phyloP scores from a whole-genome alignment of 1,140 invertebrate genomes.

The Drosophila cardini region DNA sequence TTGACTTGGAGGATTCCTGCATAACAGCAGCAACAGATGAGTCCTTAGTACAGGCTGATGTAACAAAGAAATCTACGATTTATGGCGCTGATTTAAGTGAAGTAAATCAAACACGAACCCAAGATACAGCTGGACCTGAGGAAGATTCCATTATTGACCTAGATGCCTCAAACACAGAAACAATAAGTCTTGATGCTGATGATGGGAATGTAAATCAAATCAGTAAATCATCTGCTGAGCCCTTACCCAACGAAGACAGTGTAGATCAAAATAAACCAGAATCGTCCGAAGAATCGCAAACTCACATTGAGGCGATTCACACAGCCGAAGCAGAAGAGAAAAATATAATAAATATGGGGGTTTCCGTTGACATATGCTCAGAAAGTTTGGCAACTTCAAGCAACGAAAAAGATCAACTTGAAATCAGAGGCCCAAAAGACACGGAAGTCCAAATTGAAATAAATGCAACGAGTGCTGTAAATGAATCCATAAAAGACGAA shows the following conservation, averaged over 20 bases:
- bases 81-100: constrained; percentile 12
- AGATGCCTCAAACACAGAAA: background rate
- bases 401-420: background rate
- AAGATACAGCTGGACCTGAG: background rate
- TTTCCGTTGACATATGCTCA: background rate
- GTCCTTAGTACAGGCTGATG: background rate
- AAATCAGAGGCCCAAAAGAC: background rate
- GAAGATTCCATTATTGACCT: background rate
- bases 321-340: background rate
- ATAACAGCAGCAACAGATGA: background rate
- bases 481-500: background rate
- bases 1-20: constrained; percentile 21
- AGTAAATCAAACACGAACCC: background rate
- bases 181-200: background rate
- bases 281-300: background rate
- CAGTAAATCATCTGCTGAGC: background rate
- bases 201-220: background rate
- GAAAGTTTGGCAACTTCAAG: background rate
- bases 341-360: background rate
- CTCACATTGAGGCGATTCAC: background rate
- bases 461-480: background rate
- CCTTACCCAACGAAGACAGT: background rate
- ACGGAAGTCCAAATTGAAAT: background rate
- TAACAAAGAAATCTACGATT: constrained; percentile 15
- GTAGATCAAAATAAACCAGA: background rate